Evolutionary conservation across 2,113 vertebrate genomes (phyloP), one percentile per base, ranked within the genome.

Genomic region (Montifringilla adamsi): DNA sequence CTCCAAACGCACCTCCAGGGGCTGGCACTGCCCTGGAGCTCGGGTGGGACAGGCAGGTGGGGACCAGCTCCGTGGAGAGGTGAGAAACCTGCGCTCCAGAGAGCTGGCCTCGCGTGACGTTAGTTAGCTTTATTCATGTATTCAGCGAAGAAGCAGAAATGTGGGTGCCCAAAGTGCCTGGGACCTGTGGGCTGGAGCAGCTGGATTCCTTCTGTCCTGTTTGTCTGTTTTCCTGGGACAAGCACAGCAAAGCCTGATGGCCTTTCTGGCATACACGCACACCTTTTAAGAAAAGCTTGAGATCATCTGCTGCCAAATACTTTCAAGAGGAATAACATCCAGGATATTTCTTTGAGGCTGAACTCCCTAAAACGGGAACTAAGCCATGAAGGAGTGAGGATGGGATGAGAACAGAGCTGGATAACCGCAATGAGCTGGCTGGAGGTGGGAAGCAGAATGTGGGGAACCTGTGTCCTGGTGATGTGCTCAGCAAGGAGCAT

Each of bases 351-450:
- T 78, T 49, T 49, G 77, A 79, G 70, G 58, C 46, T 24, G 17
- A n/a, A 15, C 59, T 81, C 27, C 14, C 49, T 41, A 15, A 49
- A 46, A 33, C 0, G 1, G 30, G 46, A 67, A 14, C n/a, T 37
- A 16, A 52, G 14, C 7, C 11, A 1, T 9, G 58, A 27, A 60
- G 58, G 49, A 76, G 10, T 17, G 55, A 60, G 63, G 62, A 8
- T 1, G 7, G 64, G 60, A 33, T 76, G 52, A 18, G 63, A 68
- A 13, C 15, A 24, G n/a, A 53, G 23, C 59, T 59, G 56, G 43
- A 59, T 20, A 3, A 6, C 35, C 16, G 63, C 10, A 15, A 11
- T 0, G 1, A 19, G 19, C 3, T 43, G 43, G 30, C 16, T 22
- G 26, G 41, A 37, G 37, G 49, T 37, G 47, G 62, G 68, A 43